Evolutionary conservation across 2,888 invertebrate genomes (phyloP), one percentile per base, ranked within the genome.

Genomic region (Nebria brevicollis): DNA sequence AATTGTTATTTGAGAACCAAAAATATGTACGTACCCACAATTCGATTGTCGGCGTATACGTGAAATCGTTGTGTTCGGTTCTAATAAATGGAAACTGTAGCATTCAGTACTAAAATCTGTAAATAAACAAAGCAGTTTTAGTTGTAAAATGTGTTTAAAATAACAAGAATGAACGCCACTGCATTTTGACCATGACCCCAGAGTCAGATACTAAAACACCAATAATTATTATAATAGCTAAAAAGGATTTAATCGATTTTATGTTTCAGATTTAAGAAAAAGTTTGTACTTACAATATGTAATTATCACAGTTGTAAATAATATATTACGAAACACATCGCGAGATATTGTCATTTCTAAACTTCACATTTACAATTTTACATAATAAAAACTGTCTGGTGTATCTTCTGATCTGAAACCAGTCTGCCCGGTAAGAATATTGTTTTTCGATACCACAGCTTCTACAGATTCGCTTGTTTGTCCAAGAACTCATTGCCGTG

Each of bases 141-240:
- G 26, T 72, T n/a, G 13, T 34, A 20, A 20, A 68, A 20, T 20
- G 20, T 20, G 20, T 20, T 20, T 20, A 20, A 68, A 34, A 34
- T 34, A 20, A 20, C 15, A 68, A 68, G 6, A 68, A 2, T 25
- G 25, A 25, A 68, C 68, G 68, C 7, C 11, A 20, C 64, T 72
- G 20, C 65, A 72, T 15, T 54, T 42, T 79, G 79, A 43, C 79
- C 79, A 54, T 79, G 79, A 79, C 75, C 74, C 66, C 43, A 15
- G 41, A 41, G 15, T 15, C 15, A 25, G 68, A 72, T 20, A 77
- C 42, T 54, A 72, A 34, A 43, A 70, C 42, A 7, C 8, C 8
- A 54, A 54, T 54, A 77, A 70, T 25, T 64, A 15, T 42, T n/a
- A 70, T 68, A 70, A 77, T 34, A 73, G 54, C 41, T 25, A 54